Conservation (phyloP, 1,140 invertebrate species). For the Cheumatopsyche charites region DNA sequence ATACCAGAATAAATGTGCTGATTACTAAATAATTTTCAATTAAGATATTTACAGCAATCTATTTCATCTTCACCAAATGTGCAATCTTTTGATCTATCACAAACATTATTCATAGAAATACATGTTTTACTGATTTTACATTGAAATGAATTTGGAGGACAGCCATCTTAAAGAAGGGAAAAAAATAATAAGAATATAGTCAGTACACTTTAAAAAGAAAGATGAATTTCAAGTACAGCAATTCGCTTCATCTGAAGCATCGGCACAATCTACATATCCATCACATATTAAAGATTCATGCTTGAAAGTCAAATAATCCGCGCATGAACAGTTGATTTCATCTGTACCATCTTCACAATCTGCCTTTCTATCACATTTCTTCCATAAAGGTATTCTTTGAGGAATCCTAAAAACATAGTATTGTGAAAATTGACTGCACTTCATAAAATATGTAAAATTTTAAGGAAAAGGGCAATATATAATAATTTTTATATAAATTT, state of each 20-base stretch:
- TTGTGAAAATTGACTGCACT: not conserved
- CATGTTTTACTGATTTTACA: conserved; percentile 67
- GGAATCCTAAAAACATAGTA: conserved; percentile 64
- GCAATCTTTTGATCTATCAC: conserved; percentile 69
- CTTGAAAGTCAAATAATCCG: conserved; percentile 66
- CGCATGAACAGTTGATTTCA: conserved; percentile 75
- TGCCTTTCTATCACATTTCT: conserved; percentile 70
- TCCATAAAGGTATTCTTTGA: conserved; percentile 65
- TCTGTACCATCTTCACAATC: conserved; percentile 86
- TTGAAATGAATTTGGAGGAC: conserved; percentile 61
- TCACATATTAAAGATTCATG: conserved; percentile 72
- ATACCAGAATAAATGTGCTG: too few relatives aligned
- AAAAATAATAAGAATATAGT: conserved; percentile 24
- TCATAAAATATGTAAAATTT: not conserved
- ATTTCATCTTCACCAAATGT: conserved; percentile 72
- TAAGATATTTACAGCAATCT: conserved; percentile 67
- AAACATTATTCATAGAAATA: conserved; percentile 63
- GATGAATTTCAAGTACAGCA: too few relatives aligned
- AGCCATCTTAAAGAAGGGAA: conserved; percentile 60
- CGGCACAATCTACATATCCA: conserved; percentile 76
- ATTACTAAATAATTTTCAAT: conserved; percentile 28
- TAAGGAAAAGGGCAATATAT: not conserved
- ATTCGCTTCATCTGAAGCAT: conserved; percentile 75
- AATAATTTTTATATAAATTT: not conserved
- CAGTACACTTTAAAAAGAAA: conserved; percentile 49